Base-by-base conservation (phyloP, 1,140 invertebrate genomes). In the Galleria mellonella region DNA sequence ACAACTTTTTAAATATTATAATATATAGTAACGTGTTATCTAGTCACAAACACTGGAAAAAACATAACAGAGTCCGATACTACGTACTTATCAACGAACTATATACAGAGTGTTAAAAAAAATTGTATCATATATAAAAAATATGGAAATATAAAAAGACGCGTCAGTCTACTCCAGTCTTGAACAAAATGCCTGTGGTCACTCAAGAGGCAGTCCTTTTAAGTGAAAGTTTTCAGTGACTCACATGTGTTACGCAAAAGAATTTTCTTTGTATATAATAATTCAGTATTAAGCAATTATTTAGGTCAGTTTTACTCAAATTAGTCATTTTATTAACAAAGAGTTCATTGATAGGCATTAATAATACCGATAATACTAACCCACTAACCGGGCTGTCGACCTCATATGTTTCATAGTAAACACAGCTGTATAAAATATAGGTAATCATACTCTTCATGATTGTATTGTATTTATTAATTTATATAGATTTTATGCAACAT, bases 221-320 rank as follows among this genome's bases (percentile, higher is more conserved):
- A 75, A 70, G 56, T 59, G 51, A 64, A 69, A 65, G 61, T 67
- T 53, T 61, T 54, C 38, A 44, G 47, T 72, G 67, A 71, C 45
- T 73, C 61, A 78, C 47, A 15, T 15, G 37, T 40, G 14, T 40
- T 35, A 44, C 37, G 42, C 17, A 40, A 43, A 54, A 46, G 23
- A 42, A 37, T 45, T 33, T 44, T 49, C 51, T 48, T 49, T 48
- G 42, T 54, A 17, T 17, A 37, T 15, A 35, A 35, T 37, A 23
- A 23, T 23, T 23, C 17, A 3, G 17, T 23, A 23, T 3, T 23
- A 37, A 9, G 9, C 9, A 51, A 47, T 54, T 40, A 51, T 51
- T 58, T 40, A 47, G 44, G 44, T 47, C 41, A 49, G 36, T 48
- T 51, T 43, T 42, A 36, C 13, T 43, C 46, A 32, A 57, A 56